phyloP scores from a whole-genome alignment of 2,888 invertebrate genomes.

The Heteromurus nitidus region DNA sequence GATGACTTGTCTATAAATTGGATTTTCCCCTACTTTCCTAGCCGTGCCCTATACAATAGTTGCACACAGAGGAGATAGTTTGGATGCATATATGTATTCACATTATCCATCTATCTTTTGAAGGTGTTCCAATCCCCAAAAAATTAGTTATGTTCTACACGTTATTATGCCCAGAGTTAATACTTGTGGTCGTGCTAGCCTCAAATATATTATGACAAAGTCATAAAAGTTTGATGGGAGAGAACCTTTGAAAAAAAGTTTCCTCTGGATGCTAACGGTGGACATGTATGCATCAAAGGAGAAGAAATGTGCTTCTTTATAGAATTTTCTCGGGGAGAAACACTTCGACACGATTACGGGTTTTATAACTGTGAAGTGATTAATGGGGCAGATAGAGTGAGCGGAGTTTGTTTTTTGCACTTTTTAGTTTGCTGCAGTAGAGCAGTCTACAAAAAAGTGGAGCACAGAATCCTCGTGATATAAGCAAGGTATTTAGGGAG shows the following conservation, averaged over 20 bases:
- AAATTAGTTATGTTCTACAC: background rate
- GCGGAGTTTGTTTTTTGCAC: conserved; percentile 36
- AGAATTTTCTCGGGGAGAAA: conserved; percentile 60
- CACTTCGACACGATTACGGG: conserved; percentile 59
- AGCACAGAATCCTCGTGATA: background rate
- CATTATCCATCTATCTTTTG: too few relatives aligned
- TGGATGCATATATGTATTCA: too few relatives aligned
- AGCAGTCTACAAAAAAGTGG: too few relatives aligned
- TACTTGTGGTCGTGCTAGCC: conserved; percentile 32
- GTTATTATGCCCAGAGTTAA: conserved; percentile 4
- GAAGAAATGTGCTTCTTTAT: conserved; percentile 58
- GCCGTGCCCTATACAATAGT: too few relatives aligned
- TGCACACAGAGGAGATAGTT: too few relatives aligned
- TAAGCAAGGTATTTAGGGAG: background rate
- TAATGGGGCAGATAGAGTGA: conserved; percentile 60
- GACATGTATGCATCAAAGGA: conserved; percentile 53
- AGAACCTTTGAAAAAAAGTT: conserved; percentile 56
- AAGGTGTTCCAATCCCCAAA: too few relatives aligned
- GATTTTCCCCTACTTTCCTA: conserved; percentile 25
- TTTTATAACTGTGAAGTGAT: conserved; percentile 61
- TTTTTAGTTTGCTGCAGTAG: conserved; percentile 17
- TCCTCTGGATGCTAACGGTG: background rate
- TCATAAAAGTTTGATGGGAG: conserved; percentile 66
- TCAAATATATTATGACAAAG: conserved; percentile 59
- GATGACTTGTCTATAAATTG: conserved; percentile 60